Percentiles rank a stretch among this genome's conserved stretches.
phyloP scores from a whole-genome alignment of 23 tunicate species.

The Ciona savignyi region DNA sequence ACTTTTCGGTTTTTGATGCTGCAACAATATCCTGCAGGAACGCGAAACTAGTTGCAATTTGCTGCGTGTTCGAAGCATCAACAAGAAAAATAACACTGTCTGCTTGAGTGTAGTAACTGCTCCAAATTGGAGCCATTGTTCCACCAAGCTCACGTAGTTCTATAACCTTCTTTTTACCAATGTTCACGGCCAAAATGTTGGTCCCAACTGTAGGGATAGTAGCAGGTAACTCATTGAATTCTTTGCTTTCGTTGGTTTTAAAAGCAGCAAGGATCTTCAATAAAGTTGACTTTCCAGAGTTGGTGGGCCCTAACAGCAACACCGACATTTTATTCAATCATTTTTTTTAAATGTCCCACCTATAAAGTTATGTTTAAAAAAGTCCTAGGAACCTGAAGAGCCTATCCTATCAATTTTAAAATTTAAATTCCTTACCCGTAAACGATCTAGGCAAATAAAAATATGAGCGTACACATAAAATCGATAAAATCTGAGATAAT shows the following conservation, averaged over 20 bases:
- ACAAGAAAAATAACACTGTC: constrained; percentile 45
- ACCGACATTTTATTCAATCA: background rate
- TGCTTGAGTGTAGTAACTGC: constrained; percentile 59
- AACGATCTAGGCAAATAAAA: too few species aligned
- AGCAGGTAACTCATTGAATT: constrained; percentile 33
- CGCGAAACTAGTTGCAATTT: constrained; percentile 23
- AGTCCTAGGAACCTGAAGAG: too few species aligned
- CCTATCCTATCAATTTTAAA: too few species aligned
- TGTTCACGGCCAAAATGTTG: constrained; percentile 26
- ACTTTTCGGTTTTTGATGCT: background rate
- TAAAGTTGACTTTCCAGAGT: constrained; percentile 60
- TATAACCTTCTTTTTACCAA: constrained; percentile 17
- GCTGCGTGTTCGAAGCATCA: constrained; percentile 50
- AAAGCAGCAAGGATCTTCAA: constrained; percentile 14
- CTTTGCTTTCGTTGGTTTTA: constrained; percentile 7
- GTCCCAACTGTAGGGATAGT: constrained; percentile 75
- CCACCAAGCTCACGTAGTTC: constrained; percentile 77
- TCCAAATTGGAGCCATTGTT: constrained; percentile 79
- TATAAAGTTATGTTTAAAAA: background rate
- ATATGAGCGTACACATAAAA: too few species aligned
- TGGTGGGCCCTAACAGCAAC: constrained; percentile 48
- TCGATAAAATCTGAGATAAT: too few species aligned
- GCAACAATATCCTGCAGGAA: constrained; percentile 22
- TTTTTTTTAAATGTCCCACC: background rate
- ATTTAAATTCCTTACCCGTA: too few species aligned